Conservation (phyloP, 2,113 vertebrate genomes). For the Callionymus lyra region DNA sequence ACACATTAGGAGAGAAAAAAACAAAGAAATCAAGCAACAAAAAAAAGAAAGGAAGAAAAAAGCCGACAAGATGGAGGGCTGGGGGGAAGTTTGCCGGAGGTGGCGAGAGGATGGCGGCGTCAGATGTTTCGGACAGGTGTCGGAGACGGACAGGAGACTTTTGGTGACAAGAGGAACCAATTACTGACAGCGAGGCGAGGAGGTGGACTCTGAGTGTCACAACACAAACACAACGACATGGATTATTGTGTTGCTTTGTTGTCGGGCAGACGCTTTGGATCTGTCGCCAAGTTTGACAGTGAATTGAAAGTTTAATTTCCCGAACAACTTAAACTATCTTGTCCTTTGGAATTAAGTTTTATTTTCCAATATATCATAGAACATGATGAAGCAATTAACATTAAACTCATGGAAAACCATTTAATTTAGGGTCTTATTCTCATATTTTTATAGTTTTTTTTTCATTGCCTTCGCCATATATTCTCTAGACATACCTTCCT, state of each 20-base stretch:
- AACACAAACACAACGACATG: conserved; percentile 15
- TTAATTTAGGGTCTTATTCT: too few species aligned
- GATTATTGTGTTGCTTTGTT: conserved; percentile 2
- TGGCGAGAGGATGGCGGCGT: not conserved
- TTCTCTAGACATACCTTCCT: too few species aligned
- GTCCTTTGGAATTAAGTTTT: too few species aligned
- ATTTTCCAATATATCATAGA: too few species aligned
- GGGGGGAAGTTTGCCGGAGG: not conserved
- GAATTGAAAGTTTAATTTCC: too few species aligned
- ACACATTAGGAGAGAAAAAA: not conserved
- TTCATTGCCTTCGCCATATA: too few species aligned
- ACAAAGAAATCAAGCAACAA: conserved; percentile 16
- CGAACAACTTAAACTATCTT: too few species aligned
- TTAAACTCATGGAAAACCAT: too few species aligned
- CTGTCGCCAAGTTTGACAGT: not conserved
- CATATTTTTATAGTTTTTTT: too few species aligned
- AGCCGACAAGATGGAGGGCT: conserved; percentile 6
- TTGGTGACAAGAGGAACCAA: conserved; percentile 37
- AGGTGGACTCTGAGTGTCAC: conserved; percentile 19
- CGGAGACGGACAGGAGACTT: conserved; percentile 30
- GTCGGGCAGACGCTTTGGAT: conserved; percentile 10
- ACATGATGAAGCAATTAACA: too few species aligned
- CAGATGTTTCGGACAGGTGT: conserved; percentile 44
- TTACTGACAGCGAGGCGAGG: conserved; percentile 29
- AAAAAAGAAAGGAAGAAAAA: not conserved